phyloP scores from a whole-genome alignment of 2,888 invertebrate species.

The Hypolimnas misippus region DNA sequence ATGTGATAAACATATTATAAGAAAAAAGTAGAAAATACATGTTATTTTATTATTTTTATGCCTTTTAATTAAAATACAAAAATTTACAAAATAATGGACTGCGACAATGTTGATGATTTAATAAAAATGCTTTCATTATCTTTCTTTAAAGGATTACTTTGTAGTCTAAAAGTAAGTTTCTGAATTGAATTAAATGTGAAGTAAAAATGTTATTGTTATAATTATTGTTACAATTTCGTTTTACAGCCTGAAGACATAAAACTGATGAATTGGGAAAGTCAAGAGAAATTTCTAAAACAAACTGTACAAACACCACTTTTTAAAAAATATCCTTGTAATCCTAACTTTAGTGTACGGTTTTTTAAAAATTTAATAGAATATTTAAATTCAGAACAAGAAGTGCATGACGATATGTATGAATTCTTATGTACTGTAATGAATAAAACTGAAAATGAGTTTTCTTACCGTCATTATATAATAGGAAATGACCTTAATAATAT shows the following conservation, averaged over 20 bases:
- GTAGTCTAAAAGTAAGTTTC: slow-evolving; percentile 34
- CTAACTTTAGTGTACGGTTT: slow-evolving; percentile 86
- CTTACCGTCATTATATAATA: slow-evolving; percentile 86
- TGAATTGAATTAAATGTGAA: neutral
- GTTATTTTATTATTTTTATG: no score
- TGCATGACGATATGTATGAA: slow-evolving; percentile 87
- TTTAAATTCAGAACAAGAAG: slow-evolving; percentile 83
- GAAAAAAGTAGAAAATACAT: no score
- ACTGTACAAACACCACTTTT: slow-evolving; percentile 84
- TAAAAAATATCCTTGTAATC: slow-evolving; percentile 85
- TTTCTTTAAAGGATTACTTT: slow-evolving; percentile 29
- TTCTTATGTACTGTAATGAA: slow-evolving; percentile 83
- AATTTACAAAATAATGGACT: neutral
- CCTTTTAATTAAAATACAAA: no score
- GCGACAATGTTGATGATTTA: slow-evolving; percentile 8
- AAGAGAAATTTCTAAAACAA: slow-evolving; percentile 82
- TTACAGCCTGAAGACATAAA: slow-evolving; percentile 60
- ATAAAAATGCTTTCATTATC: slow-evolving; percentile 18
- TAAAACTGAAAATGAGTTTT: slow-evolving; percentile 61
- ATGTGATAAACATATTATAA: no score
- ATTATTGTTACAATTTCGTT: no score
- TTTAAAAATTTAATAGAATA: slow-evolving; percentile 85
- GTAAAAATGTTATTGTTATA: no score
- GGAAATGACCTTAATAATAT: slow-evolving; percentile 58
- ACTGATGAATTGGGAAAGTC: slow-evolving; percentile 76